These are phyloP conservation scores for Caenorhabditis briggsae DNA, from an alignment of 1,140 invertebrate species.

Conservation along the genomic window DNA sequence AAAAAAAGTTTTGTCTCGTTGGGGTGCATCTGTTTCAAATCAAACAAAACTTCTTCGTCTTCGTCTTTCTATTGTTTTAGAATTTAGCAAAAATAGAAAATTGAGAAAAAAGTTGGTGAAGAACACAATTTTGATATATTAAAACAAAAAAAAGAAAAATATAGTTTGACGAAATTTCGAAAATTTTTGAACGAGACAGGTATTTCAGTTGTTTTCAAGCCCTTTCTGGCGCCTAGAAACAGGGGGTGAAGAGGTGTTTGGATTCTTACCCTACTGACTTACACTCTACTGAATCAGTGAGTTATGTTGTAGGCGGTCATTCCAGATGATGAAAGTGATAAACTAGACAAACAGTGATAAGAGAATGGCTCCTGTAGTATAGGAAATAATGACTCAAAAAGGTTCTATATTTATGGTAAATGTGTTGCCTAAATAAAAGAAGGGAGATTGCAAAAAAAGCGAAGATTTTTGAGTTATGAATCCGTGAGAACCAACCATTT, in stretches of 20 bases:
- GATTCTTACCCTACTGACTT: neutral
- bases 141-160: too few relatives aligned
- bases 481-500: neutral
- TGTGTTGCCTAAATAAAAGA: neutral
- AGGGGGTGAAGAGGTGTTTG: neutral
- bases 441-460: neutral
- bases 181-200: neutral
- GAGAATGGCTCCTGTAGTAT: neutral
- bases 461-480: neutral
- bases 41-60: neutral
- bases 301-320: constrained; percentile 49
- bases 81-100: constrained; percentile 30
- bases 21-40: constrained; percentile 48
- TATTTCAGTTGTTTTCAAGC: neutral
- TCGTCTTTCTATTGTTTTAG: too few relatives aligned
- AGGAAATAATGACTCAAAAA: neutral
- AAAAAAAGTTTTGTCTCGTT: constrained; percentile 15
- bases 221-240: constrained; percentile 5
- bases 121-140: too few relatives aligned
- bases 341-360: neutral
- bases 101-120: too few relatives aligned
- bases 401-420: neutral
- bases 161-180: too few relatives aligned
- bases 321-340: constrained; percentile 44
- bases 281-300: constrained; percentile 13